Base-by-base conservation (phyloP, 2,797 vertebrate genomes). In the Gouania willdenowi region DNA sequence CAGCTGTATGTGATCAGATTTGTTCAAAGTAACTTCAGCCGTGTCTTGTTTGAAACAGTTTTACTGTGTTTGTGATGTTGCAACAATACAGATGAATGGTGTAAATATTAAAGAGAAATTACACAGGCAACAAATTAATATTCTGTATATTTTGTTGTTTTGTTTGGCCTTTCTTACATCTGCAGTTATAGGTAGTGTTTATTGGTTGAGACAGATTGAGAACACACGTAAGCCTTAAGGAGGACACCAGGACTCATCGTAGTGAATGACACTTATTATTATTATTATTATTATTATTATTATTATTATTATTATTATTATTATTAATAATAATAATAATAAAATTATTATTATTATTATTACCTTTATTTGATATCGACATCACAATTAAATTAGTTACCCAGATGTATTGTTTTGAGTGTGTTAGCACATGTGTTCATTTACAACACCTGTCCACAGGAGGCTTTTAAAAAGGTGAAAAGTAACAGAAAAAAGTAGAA, bases 31-130 rank as follows among this genome's bases (percentile, higher is more conserved):
- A 64, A 53, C 63, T 64, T 33, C 48, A 51, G 47, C 31, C 45
- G 45, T 79, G 47, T 52, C 54, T 52, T 41, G 47, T 39, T 44
- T 41, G 34, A 54, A 58, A 37, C 41, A 66, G 50, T 77, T 47
- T 75, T 61, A 25, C 64, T 68, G 53, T 86, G 41, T 77, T 51
- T 72, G 77, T 80, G 45, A 32, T 75, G 69, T 76, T 79, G 62
- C 61, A 65, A 73, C 66, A 67, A 56, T 18, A 57, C 38, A 66
- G 37, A 64, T 67, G 38, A 77, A 56, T 81, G 36, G 43, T 58
- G 46, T 25, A 62, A 61, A 22, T 31, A 69, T 77, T n/a, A 71
- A 28, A n/a, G 13, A 14, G 63, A 47, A 52, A 83, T 79, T 72
- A 81, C n/a, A n/a, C n/a, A n/a, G n/a, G n/a, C n/a, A 81, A 77